Evolutionary conservation across 2,888 invertebrate genomes (phyloP), one percentile per base, ranked within the genome.

Genomic region (Aphidoletes aphidimyza): DNA sequence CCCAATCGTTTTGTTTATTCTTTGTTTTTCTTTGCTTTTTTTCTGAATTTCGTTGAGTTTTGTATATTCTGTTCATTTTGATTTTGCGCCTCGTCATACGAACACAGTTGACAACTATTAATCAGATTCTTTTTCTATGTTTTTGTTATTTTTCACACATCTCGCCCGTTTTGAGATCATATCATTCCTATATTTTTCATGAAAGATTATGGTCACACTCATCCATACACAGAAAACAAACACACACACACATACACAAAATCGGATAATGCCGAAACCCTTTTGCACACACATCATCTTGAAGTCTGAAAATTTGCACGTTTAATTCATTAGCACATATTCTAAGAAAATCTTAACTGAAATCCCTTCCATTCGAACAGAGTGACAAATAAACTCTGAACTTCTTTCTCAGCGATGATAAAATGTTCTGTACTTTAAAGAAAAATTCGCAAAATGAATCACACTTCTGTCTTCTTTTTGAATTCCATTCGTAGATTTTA

Each of bases 381-480:
- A 1, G 8, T 26, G 11, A 22, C 14, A 30, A 30, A n/a, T n/a
- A 69, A 69, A 54, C 22, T 22, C 22, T 54, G 5, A 22, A 22
- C n/a, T 54, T 34, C 34, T 34, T 69, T 34, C n/a, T n/a, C 69
- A 30, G 30, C 69, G 69, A 14, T 11, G 69, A 69, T 26, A 69
- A 69, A 54, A 34, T 30, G 30, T 17, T 30, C 34, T 30, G 6
- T 22, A 54, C 30, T 30, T 34, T 69, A n/a, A n/a, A n/a, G n/a
- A n/a, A n/a, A n/a, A n/a, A n/a, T n/a, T n/a, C n/a, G n/a, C 69
- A 69, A 69, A 14, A 22, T n/a, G 22, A 54, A 22, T 22, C 22
- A 54, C 26, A 69, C 30, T 69, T 14, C 30, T 69, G 69, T 69
- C 69, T 69, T 69, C 69, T 69, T 69, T 69, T 69, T 69, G 30